These are phyloP conservation scores for Caenorhabditis panamensis DNA, from an alignment of 2,888 invertebrate species.

Conservation along the genomic window DNA sequence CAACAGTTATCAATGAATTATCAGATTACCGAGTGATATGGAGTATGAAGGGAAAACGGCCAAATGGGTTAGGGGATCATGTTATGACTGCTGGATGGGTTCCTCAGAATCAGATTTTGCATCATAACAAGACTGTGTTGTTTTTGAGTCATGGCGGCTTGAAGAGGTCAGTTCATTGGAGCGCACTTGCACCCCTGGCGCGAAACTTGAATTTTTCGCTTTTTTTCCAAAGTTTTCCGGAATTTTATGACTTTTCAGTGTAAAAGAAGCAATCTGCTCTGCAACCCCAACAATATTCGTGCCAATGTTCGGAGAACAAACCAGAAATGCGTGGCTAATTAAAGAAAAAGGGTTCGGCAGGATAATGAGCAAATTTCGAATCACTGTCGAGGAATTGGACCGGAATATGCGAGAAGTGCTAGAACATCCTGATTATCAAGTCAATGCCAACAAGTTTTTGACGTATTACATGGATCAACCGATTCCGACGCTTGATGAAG, in stretches of 20 bases:
- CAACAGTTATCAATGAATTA: conserved; percentile 34
- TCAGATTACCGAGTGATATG: conserved; percentile 42
- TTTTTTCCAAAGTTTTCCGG: background rate
- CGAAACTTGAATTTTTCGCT: too few species aligned
- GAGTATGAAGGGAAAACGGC: conserved; percentile 51
- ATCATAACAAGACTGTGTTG: conserved; percentile 52
- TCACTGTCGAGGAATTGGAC: conserved; percentile 11
- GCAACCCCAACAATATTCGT: conserved; percentile 48
- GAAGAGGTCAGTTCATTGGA: conserved; percentile 41
- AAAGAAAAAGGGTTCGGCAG: conserved; percentile 45
- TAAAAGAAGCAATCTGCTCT: conserved; percentile 52
- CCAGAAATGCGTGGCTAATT: conserved; percentile 46
- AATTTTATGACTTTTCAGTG: conserved; percentile 15
- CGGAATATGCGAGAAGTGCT: conserved; percentile 35
- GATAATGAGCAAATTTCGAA: conserved; percentile 42
- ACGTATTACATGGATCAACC: conserved; percentile 49
- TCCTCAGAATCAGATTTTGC: conserved; percentile 54
- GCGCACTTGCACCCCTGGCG: too few species aligned
- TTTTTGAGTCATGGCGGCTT: conserved; percentile 63
- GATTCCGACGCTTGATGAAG: conserved; percentile 50
- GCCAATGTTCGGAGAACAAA: conserved; percentile 53
- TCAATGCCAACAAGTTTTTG: conserved; percentile 46
- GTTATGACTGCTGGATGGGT: conserved; percentile 50
- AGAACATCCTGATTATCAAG: conserved; percentile 34
- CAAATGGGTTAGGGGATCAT: conserved; percentile 25